phyloP scores from a whole-genome alignment of 2,888 invertebrate genomes.

The Ophion obscuratus region DNA sequence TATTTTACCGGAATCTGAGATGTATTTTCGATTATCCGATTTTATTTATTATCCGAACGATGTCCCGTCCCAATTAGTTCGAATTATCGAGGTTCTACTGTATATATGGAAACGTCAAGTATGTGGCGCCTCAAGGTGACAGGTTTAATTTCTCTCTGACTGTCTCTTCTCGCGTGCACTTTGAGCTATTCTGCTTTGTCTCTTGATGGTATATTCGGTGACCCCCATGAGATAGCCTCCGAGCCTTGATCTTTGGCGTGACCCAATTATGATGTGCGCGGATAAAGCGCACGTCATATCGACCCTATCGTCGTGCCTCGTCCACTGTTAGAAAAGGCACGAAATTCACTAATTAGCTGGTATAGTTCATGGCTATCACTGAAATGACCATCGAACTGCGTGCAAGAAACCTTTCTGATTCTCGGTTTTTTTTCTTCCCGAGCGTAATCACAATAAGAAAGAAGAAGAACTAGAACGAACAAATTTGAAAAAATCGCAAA shows the following conservation, averaged over 20 bases:
- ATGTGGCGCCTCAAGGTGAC: slow-evolving; percentile 25
- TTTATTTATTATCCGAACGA: too few species aligned
- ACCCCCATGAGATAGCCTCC: slow-evolving; percentile 3
- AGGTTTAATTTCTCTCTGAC: slow-evolving; percentile 1
- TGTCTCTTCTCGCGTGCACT: slow-evolving; percentile 1
- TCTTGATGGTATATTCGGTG: slow-evolving; percentile 29
- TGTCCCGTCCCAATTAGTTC: too few species aligned
- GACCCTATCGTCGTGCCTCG: not conserved
- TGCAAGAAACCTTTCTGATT: not conserved
- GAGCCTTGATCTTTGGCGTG: slow-evolving; percentile 17
- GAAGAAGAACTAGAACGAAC: not conserved
- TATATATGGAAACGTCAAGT: not conserved
- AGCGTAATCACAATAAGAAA: not conserved
- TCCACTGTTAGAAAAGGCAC: not conserved
- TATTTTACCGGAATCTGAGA: too few species aligned
- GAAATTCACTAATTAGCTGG: slow-evolving; percentile 54
- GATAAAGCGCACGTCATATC: slow-evolving; percentile 1
- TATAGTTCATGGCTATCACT: slow-evolving; percentile 30
- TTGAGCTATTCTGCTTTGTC: not conserved
- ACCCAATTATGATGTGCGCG: slow-evolving; percentile 1
- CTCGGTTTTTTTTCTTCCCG: not conserved
- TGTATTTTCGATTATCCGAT: too few species aligned
- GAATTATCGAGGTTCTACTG: not conserved
- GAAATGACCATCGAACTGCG: not conserved
- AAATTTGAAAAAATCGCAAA: too few species aligned